Percentiles rank a stretch among this genome's conserved stretches.
These are phyloP conservation scores for Calephelis nemesis DNA, from an alignment of 1,140 invertebrate genomes.

Conservation along the genomic window DNA sequence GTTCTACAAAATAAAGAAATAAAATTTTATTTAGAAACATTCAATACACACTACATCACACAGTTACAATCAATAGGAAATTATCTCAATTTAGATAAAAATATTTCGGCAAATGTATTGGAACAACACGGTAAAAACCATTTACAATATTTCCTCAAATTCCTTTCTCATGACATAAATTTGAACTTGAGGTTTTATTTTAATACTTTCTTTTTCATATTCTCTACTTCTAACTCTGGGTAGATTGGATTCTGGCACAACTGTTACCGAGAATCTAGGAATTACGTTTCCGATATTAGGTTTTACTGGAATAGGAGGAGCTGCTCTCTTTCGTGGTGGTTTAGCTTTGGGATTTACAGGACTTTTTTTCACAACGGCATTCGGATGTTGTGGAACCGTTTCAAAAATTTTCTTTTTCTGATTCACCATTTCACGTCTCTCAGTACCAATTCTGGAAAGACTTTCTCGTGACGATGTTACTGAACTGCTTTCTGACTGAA, in stretches of 20 bases:
- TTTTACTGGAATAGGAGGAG: slow-evolving; percentile 45
- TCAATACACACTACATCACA: background rate
- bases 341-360: slow-evolving; percentile 25
- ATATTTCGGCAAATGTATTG: background rate
- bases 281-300: slow-evolving; percentile 62
- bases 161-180: slow-evolving; percentile 66
- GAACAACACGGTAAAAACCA: background rate
- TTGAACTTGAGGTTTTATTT: slow-evolving; percentile 50
- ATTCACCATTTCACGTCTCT: slow-evolving; percentile 39
- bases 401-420: slow-evolving; percentile 60
- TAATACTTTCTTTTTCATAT: slow-evolving; percentile 49
- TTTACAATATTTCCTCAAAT: slow-evolving; percentile 52
- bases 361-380: slow-evolving; percentile 25
- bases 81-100: background rate
- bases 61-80: background rate
- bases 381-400: slow-evolving; percentile 42
- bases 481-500: slow-evolving; percentile 56
- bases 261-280: slow-evolving; percentile 62
- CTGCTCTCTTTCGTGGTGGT: slow-evolving; percentile 34
- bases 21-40: slow-evolving; percentile 10
- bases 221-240: slow-evolving; percentile 34
- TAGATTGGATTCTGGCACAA: slow-evolving; percentile 39
- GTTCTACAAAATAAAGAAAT: background rate
- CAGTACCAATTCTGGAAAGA: slow-evolving; percentile 27
- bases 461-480: slow-evolving; percentile 52